Base-by-base conservation (phyloP, 2,113 vertebrate species). In the Oriolus oriolus region DNA sequence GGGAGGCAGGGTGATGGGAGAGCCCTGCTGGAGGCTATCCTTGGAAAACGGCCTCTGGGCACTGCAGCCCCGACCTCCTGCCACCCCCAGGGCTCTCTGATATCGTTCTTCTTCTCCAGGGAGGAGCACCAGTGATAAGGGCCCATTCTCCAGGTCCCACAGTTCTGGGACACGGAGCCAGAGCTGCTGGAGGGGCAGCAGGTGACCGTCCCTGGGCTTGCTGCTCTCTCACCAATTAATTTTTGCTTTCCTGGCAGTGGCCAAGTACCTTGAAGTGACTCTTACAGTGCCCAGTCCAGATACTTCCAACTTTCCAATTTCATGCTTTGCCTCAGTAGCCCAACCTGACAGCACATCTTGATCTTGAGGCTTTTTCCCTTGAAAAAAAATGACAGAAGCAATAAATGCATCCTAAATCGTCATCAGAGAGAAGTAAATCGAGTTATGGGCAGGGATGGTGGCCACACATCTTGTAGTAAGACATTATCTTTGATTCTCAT, bases 181-280 rank as follows among this genome's bases (percentile, higher is more conserved):
- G 66, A 71, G 49, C 59, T n/a, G 57, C 68, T 76, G 42, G 45
- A 84, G 53, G 69, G 61, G 54, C 3, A 3, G 47, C 54, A 60
- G 42, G 31, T 70, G n/a, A 59, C 15, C 0, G 0, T 33, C 22
- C 56, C 47, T 52, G 33, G 6, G 28, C 28, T n/a, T 11, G 2
- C 7, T 54, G 22, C 59, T 50, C 57, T 39, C 31, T 69, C 44
- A 49, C 4, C 31, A 35, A 23, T 39, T 47, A 54, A 49, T 45
- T 54, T 3, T 31, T 65, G 22, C 13, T 44, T 54, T 71, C 21
- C 7, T 22, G 31, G 10, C 10, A 31, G 27, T 11, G 30, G 13
- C 16, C 28, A 5, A 9, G 20, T 4, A 31, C 30, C 12, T 35
- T 13, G 13, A 65, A 37, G 7, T 5, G 41, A 59, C 6, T 16